Base-by-base conservation (phyloP, 92 coral and sea anemone genomes). In the Epizoanthus rinbou region DNA sequence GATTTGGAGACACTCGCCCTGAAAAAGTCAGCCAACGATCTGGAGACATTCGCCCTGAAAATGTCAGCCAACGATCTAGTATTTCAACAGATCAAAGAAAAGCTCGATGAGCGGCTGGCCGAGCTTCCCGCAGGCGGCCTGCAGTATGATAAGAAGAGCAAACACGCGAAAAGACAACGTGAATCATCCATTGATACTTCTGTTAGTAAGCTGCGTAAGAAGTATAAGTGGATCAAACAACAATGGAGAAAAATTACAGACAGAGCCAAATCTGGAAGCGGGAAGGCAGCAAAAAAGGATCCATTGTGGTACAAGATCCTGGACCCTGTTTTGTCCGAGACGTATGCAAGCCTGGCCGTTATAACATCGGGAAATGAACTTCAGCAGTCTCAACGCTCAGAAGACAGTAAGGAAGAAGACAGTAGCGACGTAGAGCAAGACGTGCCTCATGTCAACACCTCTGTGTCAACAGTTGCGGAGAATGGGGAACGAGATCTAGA, bases 251-350 rank as follows among this genome's bases (percentile, higher is more conserved):
- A 47, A 50, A 43, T n/a, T 53, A 72, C 16, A 45, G 57, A 70
- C 56, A 50, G 60, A 25, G 76, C 76, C 54, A 72, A 72, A 24
- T n/a, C 76, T 72, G 60, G 76, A 21, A 72, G 76, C 57, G 76
- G 76, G 6, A 71, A 71, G 54, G 53, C 76, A 15, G 76, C 59
- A 71, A 71, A 41, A 45, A 35, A 78, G 18, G 83, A 60, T n/a
- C 83, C 83, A 11, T 23, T 18, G 69, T 78, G 83, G 83, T 78
- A 58, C 69, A 58, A 78, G 57, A 78, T 78, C 25, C 45, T 78
- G 69, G 57, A 78, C 54, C 71, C 57, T 7, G 53, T 62, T 43
- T 78, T 78, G 56, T 78, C 83, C 57, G 72, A 78, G 54, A 78
- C 83, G 33, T 53, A 78, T 33, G 72, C 82, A 64, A 80, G 66